A percentile compares a stretch with the other conserved stretches of the same genome.
phyloP scores from a whole-genome alignment of 2,797 vertebrate genomes.

The Urocyon cinereoargenteus region DNA sequence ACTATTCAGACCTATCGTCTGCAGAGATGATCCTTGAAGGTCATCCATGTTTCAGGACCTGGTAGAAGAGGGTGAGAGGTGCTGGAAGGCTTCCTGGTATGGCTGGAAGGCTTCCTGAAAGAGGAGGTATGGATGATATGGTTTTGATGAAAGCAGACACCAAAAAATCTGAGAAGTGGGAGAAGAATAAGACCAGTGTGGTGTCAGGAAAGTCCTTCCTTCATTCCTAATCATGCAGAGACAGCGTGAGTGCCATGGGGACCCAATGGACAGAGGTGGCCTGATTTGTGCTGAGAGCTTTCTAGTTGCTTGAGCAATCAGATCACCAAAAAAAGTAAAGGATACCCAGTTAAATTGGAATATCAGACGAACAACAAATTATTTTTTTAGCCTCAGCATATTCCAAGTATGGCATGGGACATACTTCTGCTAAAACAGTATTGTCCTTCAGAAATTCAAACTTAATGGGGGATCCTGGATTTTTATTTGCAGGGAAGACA shows the following conservation, averaged over 20 bases:
- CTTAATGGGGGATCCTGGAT: neutral
- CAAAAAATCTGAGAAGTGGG: neutral
- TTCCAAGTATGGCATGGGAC: neutral
- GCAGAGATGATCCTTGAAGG: neutral
- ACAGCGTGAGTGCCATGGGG: neutral
- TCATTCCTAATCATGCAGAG: neutral
- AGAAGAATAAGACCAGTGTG: neutral
- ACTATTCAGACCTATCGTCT: neutral
- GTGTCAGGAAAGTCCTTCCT: neutral
- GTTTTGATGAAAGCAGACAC: neutral
- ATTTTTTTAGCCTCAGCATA: neutral
- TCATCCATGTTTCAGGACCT: neutral
- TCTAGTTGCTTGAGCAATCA: neutral
- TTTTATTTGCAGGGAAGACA: neutral
- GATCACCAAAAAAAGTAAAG: neutral
- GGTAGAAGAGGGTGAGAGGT: neutral
- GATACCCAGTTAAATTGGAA: neutral
- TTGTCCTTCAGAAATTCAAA: neutral
- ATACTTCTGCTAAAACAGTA: neutral
- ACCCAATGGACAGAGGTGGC: neutral
- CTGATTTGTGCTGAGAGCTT: neutral
- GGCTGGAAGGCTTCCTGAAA: neutral
- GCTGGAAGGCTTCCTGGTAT: neutral
- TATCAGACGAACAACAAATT: fast-evolving
- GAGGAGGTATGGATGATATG: neutral